These are phyloP conservation scores for Halesus radiatus DNA, from an alignment of 1,140 invertebrate genomes.

Conservation along the genomic window DNA sequence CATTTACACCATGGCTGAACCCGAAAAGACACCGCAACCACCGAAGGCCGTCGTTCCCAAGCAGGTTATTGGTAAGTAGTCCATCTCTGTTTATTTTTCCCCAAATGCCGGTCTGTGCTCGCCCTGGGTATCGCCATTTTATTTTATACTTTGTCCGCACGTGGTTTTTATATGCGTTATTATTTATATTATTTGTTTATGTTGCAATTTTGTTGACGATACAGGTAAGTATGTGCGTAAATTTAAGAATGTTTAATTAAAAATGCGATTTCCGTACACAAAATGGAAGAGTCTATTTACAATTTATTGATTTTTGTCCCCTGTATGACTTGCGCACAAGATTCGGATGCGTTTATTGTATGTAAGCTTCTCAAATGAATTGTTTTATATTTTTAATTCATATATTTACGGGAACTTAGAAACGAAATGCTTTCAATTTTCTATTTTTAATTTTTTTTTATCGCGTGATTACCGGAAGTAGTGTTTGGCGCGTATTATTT, in stretches of 20 bases:
- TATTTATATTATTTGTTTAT: constrained; percentile 34
- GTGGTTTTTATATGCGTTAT: constrained; percentile 38
- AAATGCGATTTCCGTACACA: neutral
- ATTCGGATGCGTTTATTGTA: constrained; percentile 6
- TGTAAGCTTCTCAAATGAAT: neutral
- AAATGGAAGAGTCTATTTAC: constrained; percentile 22
- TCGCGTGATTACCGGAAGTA: neutral
- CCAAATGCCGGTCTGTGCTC: constrained; percentile 18
- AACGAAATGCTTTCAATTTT: neutral
- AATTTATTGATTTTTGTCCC: constrained; percentile 32
- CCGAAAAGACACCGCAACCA: constrained; percentile 69
- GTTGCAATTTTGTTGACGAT: neutral
- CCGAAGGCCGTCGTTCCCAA: constrained; percentile 66
- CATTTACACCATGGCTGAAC: constrained; percentile 72
- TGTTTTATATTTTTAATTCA: constrained; percentile 11
- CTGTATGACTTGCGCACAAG: constrained; percentile 22
- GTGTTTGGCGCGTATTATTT: constrained; percentile 25
- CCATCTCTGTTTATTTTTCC: constrained; percentile 14
- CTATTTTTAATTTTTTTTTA: neutral
- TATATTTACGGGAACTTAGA: neutral
- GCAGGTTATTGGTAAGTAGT: constrained; percentile 68
- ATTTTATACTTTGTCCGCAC: constrained; percentile 36
- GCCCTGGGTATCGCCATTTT: constrained; percentile 30
- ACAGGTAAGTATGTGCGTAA: neutral
- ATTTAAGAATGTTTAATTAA: neutral